Percentiles rank a stretch among this genome's conserved stretches.
These are phyloP conservation scores for Amblyjoppa fuscipennis DNA, from an alignment of 2,888 invertebrate species.

Conservation along the genomic window DNA sequence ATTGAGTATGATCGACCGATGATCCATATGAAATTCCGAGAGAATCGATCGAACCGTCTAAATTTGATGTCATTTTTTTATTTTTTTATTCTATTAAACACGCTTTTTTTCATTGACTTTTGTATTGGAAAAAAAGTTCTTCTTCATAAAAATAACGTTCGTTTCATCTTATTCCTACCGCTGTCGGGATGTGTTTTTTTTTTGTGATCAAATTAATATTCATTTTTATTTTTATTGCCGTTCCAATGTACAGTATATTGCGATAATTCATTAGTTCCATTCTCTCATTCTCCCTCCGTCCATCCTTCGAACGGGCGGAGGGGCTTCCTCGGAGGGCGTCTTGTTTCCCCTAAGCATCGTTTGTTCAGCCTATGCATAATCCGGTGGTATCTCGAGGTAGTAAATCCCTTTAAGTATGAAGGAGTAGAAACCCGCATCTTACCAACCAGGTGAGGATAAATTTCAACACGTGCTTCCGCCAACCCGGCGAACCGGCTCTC, in stretches of 20 bases:
- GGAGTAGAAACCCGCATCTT: conserved; percentile 58
- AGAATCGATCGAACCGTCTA: too few species aligned
- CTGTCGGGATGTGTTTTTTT: not conserved
- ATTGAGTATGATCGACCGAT: too few species aligned
- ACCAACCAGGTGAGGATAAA: conserved; percentile 59
- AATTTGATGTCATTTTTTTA: too few species aligned
- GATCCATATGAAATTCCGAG: too few species aligned
- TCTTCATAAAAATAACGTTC: too few species aligned
- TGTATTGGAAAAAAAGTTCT: too few species aligned
- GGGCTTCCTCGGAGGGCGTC: conserved; percentile 1
- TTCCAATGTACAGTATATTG: not conserved
- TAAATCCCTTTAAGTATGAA: conserved; percentile 68
- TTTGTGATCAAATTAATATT: not conserved
- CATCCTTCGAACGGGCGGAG: not conserved
- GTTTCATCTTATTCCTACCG: not conserved
- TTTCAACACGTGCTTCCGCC: conserved; percentile 55
- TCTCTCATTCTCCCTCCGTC: not conserved
- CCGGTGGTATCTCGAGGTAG: conserved; percentile 56
- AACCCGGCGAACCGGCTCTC: not conserved
- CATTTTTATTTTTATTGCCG: not conserved
- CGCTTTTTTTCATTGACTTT: too few species aligned
- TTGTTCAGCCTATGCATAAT: conserved; percentile 67
- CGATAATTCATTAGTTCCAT: not conserved
- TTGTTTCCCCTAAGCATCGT: conserved; percentile 44
- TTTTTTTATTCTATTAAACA: too few species aligned